These are phyloP conservation scores for Cotesia typhae DNA, from an alignment of 1,140 invertebrate genomes.

Conservation along the genomic window DNA sequence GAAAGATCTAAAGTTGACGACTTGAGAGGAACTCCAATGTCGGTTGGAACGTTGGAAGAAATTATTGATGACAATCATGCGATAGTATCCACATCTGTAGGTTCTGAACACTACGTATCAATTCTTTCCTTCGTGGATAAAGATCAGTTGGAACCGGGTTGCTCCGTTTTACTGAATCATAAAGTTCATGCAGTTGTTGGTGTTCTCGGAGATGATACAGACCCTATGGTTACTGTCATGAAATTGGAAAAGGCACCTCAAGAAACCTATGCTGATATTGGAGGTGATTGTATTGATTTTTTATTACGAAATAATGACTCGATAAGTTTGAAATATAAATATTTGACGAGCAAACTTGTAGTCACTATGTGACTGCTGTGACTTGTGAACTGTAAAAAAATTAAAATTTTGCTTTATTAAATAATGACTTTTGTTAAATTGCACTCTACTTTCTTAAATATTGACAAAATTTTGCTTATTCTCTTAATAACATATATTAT, in stretches of 20 bases:
- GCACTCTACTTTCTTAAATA: too few relatives aligned
- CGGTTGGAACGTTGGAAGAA: slow-evolving; percentile 98
- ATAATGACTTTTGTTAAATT: too few relatives aligned
- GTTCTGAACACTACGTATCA: slow-evolving; percentile 99
- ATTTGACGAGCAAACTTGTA: background rate
- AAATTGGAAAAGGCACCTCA: slow-evolving; percentile 99
- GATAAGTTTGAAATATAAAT: slow-evolving; percentile 18
- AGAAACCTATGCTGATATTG: slow-evolving; percentile 99
- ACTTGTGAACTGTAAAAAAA: too few relatives aligned
- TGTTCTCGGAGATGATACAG: slow-evolving; percentile 98
- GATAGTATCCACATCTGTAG: slow-evolving; percentile 99
- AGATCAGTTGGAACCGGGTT: slow-evolving; percentile 98
- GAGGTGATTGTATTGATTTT: slow-evolving; percentile 67
- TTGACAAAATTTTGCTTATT: too few relatives aligned
- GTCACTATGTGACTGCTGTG: too few relatives aligned
- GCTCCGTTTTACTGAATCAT: slow-evolving; percentile 98
- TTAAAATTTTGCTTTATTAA: too few relatives aligned
- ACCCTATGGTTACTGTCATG: slow-evolving; percentile 99
- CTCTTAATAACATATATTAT: slow-evolving; percentile 5
- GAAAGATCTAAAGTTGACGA: slow-evolving; percentile 98
- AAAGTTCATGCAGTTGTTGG: slow-evolving; percentile 99
- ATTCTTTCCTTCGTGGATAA: slow-evolving; percentile 99
- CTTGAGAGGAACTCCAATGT: slow-evolving; percentile 98
- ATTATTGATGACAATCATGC: slow-evolving; percentile 99
- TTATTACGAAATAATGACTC: background rate